Conservation (phyloP, 2,888 invertebrate species). For the Alloscopus bannaensis region DNA sequence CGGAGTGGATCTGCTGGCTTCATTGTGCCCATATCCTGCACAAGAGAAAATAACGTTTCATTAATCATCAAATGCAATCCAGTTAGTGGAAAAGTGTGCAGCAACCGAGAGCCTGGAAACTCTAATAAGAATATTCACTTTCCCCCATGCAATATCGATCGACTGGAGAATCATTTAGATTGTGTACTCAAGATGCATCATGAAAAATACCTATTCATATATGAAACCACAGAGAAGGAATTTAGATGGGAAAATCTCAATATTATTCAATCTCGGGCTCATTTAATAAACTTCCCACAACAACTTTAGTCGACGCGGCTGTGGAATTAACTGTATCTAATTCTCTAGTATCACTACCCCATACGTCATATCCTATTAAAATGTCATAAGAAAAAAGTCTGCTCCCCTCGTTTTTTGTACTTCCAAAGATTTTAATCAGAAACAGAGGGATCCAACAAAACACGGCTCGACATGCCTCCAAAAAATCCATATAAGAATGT, state of each 20-base stretch:
- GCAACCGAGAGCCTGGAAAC: neutral
- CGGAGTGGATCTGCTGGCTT: slow-evolving; percentile 92
- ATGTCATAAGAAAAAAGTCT: slow-evolving; percentile 52
- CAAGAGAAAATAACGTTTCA: slow-evolving; percentile 49
- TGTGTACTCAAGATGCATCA: neutral
- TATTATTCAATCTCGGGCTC: slow-evolving; percentile 47
- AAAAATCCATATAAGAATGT: slow-evolving; percentile 6
- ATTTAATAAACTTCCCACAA: slow-evolving; percentile 54
- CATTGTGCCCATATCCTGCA: slow-evolving; percentile 82
- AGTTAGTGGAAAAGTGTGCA: neutral
- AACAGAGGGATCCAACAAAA: slow-evolving; percentile 29
- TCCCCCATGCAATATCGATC: slow-evolving; percentile 34
- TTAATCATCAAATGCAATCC: slow-evolving; percentile 46
- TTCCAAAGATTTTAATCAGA: slow-evolving; percentile 34
- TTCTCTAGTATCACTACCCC: slow-evolving; percentile 34
- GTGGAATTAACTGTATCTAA: slow-evolving; percentile 30
- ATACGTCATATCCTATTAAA: slow-evolving; percentile 57
- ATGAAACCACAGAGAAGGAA: slow-evolving; percentile 27
- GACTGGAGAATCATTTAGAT: slow-evolving; percentile 16
- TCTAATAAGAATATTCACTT: neutral
- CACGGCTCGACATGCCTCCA: slow-evolving; percentile 7
- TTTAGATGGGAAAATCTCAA: too few relatives aligned
- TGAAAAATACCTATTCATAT: neutral
- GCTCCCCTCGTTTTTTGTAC: slow-evolving; percentile 22
- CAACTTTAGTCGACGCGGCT: slow-evolving; percentile 23